These are phyloP conservation scores for Psilanteris sp. DNA, from an alignment of 1,140 invertebrate species.

Conservation along the genomic window DNA sequence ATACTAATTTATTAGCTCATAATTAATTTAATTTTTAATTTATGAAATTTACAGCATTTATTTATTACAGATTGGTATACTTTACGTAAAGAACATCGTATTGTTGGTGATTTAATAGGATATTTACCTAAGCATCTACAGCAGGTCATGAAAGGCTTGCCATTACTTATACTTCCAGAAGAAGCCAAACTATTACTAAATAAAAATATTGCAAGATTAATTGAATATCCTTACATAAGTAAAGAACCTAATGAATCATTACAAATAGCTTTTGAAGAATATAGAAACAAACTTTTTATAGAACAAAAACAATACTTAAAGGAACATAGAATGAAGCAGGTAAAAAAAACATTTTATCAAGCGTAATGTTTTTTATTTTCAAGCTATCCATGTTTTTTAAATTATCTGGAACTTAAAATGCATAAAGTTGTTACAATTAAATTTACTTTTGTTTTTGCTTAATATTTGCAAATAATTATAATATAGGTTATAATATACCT, in stretches of 20 bases:
- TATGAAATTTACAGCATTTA: no score
- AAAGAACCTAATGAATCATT: slow-evolving; percentile 75
- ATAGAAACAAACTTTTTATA: slow-evolving; percentile 79
- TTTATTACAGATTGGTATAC: slow-evolving; percentile 33
- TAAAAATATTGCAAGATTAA: slow-evolving; percentile 25
- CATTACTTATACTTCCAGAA: slow-evolving; percentile 27
- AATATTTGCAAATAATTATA: no score
- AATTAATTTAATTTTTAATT: background rate
- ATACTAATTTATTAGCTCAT: background rate
- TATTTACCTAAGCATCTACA: slow-evolving; percentile 33
- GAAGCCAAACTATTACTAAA: slow-evolving; percentile 19
- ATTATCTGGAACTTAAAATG: no score
- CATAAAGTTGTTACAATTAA: no score
- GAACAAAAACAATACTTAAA: slow-evolving; percentile 82
- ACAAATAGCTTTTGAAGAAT: slow-evolving; percentile 77
- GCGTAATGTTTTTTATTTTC: no score
- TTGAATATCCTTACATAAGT: slow-evolving; percentile 64
- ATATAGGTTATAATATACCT: no score
- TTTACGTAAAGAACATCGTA: slow-evolving; percentile 31
- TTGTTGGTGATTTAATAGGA: slow-evolving; percentile 43
- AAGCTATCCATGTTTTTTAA: no score
- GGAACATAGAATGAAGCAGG: slow-evolving; percentile 82
- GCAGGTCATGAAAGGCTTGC: slow-evolving; percentile 42
- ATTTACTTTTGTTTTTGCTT: no score
- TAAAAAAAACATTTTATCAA: slow-evolving; percentile 57